phyloP scores from a whole-genome alignment of 2,113 vertebrate genomes.

The Seriola quinqueradiata region DNA sequence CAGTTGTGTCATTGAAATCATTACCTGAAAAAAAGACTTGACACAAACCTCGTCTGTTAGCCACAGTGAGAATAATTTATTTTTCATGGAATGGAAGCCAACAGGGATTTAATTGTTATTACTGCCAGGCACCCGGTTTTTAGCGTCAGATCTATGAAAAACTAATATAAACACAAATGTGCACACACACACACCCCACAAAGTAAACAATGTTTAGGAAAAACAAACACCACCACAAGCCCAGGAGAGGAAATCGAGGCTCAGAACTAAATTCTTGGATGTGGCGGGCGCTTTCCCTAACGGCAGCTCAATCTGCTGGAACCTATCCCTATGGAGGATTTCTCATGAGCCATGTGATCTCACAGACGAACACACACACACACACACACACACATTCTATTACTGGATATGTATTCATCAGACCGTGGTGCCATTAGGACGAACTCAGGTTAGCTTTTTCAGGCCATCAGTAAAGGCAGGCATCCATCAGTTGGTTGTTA shows the following conservation, averaged over 20 bases:
- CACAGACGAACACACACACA: constrained; percentile 15
- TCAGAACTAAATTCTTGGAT: constrained; percentile 79
- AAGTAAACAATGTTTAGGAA: constrained; percentile 79
- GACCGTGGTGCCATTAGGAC: constrained; percentile 72
- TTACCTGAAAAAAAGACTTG: constrained; percentile 51
- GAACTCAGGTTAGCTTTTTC: constrained; percentile 68
- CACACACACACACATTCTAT: constrained; percentile 39
- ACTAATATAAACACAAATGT: constrained; percentile 64
- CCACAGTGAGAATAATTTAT: constrained; percentile 61
- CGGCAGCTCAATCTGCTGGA: constrained; percentile 74
- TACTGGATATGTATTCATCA: constrained; percentile 70
- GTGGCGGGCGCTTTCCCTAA: constrained; percentile 67
- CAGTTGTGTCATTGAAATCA: constrained; percentile 42
- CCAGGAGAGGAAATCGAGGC: constrained; percentile 69
- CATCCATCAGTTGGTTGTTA: constrained; percentile 69
- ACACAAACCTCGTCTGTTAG: constrained; percentile 52
- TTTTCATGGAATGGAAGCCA: constrained; percentile 67
- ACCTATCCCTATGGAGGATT: constrained; percentile 74
- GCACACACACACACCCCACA: constrained; percentile 32
- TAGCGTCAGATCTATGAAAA: constrained; percentile 65
- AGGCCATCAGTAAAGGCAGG: constrained; percentile 54
- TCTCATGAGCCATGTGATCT: constrained; percentile 69
- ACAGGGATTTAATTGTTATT: constrained; percentile 77
- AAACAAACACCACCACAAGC: constrained; percentile 77
- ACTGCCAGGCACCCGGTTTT: constrained; percentile 65